phyloP scores from a whole-genome alignment of 2,888 invertebrate genomes.

The Halocaridina rubra region DNA sequence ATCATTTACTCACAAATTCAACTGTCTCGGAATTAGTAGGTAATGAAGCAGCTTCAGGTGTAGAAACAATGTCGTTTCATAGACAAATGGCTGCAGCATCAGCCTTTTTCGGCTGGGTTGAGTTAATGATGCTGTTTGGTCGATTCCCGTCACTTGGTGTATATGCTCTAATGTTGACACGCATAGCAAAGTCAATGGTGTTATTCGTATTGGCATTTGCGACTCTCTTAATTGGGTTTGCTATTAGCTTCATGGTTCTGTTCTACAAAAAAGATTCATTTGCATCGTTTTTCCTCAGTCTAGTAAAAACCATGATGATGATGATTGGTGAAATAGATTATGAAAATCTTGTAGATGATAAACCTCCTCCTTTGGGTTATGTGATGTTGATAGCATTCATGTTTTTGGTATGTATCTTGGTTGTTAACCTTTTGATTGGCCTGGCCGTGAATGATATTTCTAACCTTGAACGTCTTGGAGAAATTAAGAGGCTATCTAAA shows the following conservation, averaged over 20 bases:
- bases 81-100: slow-evolving; percentile 72
- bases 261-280: slow-evolving; percentile 73
- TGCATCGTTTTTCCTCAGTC: slow-evolving; percentile 72
- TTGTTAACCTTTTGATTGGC: slow-evolving; percentile 75
- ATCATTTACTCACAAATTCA: neutral
- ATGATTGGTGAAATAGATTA: slow-evolving; percentile 76
- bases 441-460: slow-evolving; percentile 75
- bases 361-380: slow-evolving; percentile 67
- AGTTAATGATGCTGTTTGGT: slow-evolving; percentile 74
- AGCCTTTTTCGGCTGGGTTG: slow-evolving; percentile 73
- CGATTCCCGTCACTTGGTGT: slow-evolving; percentile 74
- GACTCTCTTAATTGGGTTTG: slow-evolving; percentile 73
- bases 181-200: slow-evolving; percentile 73
- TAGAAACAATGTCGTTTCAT: slow-evolving; percentile 68
- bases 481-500: slow-evolving; percentile 73
- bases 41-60: neutral
- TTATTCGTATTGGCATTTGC: slow-evolving; percentile 70
- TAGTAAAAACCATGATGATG: slow-evolving; percentile 75
- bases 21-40: neutral
- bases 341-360: slow-evolving; percentile 66
- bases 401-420: slow-evolving; percentile 73
- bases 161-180: slow-evolving; percentile 75
- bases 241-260: slow-evolving; percentile 73
- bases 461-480: slow-evolving; percentile 73
- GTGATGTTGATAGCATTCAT: slow-evolving; percentile 73